Percentiles rank a stretch among this genome's conserved stretches.
Evolutionary conservation across 2,797 vertebrate genomes (phyloP).

Genomic region (Ateles fusciceps): DNA sequence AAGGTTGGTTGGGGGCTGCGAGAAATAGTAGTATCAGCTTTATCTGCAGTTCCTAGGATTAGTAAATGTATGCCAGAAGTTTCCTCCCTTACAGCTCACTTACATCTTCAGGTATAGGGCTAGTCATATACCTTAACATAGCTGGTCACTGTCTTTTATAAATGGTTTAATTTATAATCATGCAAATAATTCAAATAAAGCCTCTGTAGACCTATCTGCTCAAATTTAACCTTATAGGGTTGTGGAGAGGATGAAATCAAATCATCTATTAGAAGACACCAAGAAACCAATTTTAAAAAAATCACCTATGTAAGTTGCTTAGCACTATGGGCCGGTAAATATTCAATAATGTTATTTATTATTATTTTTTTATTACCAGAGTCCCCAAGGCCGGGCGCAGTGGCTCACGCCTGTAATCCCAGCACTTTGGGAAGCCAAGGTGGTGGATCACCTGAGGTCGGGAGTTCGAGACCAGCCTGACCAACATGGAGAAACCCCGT

Average conservation of each 20-base stretch:
- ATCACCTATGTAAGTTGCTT: constrained; percentile 16
- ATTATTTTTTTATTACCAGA: constrained; percentile 36
- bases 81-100: not conserved
- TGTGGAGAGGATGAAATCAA: constrained; percentile 17
- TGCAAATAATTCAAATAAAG: constrained; percentile 30
- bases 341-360: constrained; percentile 1
- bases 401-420: too few species aligned
- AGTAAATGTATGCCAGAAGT: not conserved
- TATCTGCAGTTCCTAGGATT: not conserved
- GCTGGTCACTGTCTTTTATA: not conserved
- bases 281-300: not conserved
- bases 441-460: too few species aligned
- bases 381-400: not conserved
- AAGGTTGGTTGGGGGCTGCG: not conserved
- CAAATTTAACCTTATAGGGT: not conserved
- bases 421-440: too few species aligned
- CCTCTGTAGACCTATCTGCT: not conserved
- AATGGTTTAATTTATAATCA: constrained; percentile 11
- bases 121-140: not conserved
- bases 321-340: constrained; percentile 13
- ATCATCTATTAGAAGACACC: not conserved
- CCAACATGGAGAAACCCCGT: too few species aligned
- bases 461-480: too few species aligned
- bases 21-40: not conserved
- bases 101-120: not conserved